A percentile compares a stretch with the other conserved stretches of the same genome.
Evolutionary conservation across 37 sponge, comb jelly and placozoan species (phyloP).

Genomic region (Hormiphora californensis): DNA sequence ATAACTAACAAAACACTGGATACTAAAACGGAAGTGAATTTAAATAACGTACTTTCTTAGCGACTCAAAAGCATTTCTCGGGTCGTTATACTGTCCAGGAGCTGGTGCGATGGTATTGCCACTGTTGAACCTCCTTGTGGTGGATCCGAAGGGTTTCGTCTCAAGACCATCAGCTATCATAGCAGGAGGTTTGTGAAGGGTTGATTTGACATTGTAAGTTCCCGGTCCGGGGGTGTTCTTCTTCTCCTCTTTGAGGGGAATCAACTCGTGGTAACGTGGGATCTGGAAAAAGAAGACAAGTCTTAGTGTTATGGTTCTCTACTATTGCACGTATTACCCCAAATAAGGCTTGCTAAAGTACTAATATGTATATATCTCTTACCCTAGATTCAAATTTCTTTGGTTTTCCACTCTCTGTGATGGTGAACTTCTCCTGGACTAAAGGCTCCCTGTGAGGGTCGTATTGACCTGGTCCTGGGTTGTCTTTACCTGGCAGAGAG

Average conservation of each 20-base stretch:
- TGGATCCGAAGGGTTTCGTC: slow-evolving; percentile 75
- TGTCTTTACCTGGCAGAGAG: slow-evolving; percentile 19
- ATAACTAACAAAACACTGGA: too few relatives aligned
- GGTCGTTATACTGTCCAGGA: slow-evolving; percentile 78
- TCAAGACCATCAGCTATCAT: slow-evolving; percentile 31
- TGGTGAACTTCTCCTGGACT: slow-evolving; percentile 40
- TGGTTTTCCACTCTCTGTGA: slow-evolving; percentile 39
- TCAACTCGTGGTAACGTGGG: slow-evolving; percentile 75
- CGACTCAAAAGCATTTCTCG: slow-evolving; percentile 73
- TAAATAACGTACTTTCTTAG: slow-evolving; percentile 54
- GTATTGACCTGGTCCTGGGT: slow-evolving; percentile 44
- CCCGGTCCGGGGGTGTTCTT: slow-evolving; percentile 91
- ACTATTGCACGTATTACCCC: too few relatives aligned
- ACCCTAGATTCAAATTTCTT: slow-evolving; percentile 50
- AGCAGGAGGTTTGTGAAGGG: slow-evolving; percentile 29
- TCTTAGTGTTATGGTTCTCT: too few relatives aligned
- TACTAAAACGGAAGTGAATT: too few relatives aligned
- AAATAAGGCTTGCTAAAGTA: too few relatives aligned
- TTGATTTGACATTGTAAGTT: slow-evolving; percentile 63
- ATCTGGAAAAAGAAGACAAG: slow-evolving; percentile 58
- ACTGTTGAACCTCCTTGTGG: slow-evolving; percentile 69
- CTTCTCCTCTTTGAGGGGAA: slow-evolving; percentile 65
- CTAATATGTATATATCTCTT: too few relatives aligned
- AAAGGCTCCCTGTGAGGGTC: slow-evolving; percentile 44
- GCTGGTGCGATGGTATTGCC: slow-evolving; percentile 64